phyloP scores from a whole-genome alignment of 64 coral and sea anemone species.

The Pachyseris speciosa region DNA sequence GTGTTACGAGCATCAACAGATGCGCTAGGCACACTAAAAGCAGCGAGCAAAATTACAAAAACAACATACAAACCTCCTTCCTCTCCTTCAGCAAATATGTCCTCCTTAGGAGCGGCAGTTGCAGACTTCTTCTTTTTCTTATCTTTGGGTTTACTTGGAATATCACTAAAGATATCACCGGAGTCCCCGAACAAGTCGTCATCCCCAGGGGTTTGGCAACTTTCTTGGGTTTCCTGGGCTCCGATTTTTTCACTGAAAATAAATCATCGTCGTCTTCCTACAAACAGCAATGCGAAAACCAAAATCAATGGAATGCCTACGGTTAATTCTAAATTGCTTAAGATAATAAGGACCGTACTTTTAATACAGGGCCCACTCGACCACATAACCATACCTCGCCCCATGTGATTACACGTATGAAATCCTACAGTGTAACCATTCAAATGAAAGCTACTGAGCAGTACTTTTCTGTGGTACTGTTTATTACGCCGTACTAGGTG shows the following conservation, averaged over 20 bases:
- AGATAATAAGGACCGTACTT: too few relatives aligned
- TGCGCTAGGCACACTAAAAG: background rate
- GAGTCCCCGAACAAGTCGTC: slow-evolving; percentile 97
- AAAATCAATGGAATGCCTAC: background rate
- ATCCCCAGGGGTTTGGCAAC: slow-evolving; percentile 75
- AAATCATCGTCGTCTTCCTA: slow-evolving; percentile 87
- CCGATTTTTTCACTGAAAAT: slow-evolving; percentile 69
- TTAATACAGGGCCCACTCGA: too few relatives aligned
- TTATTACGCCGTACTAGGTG: too few relatives aligned
- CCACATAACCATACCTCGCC: too few relatives aligned
- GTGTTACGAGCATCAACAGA: background rate
- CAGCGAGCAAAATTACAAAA: background rate
- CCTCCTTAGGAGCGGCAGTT: slow-evolving; percentile 19
- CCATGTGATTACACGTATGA: too few relatives aligned
- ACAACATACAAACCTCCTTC: background rate
- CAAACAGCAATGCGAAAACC: background rate
- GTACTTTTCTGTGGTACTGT: too few relatives aligned
- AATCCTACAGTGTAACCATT: too few relatives aligned
- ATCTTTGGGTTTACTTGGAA: slow-evolving; percentile 97
- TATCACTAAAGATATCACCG: slow-evolving; percentile 92
- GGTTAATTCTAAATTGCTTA: too few relatives aligned
- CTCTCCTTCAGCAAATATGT: background rate
- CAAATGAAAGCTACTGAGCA: too few relatives aligned
- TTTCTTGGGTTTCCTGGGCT: slow-evolving; percentile 64
- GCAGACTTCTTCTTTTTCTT: slow-evolving; percentile 92